Percentiles rank a stretch among this genome's conserved stretches.
phyloP scores from a whole-genome alignment of 2,797 vertebrate genomes.

The Caiman crocodilus region DNA sequence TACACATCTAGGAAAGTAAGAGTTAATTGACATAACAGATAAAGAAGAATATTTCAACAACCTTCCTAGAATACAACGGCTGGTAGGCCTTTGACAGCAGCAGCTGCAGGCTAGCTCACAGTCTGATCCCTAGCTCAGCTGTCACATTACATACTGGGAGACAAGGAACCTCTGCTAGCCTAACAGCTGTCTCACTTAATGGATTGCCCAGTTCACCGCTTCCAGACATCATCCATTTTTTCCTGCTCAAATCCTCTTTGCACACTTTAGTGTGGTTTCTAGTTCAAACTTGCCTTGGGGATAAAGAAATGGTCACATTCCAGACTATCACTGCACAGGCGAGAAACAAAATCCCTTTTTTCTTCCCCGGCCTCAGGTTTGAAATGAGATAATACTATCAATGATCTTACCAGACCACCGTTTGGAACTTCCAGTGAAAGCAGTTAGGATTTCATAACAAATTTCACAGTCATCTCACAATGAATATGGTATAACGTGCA shows the following conservation, averaged over 20 bases:
- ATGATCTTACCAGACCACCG: not conserved
- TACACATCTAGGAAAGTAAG: conserved; percentile 15
- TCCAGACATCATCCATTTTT: conserved; percentile 15
- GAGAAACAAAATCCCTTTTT: not conserved
- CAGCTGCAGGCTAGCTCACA: conserved; percentile 48
- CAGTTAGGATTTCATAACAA: conserved; percentile 4
- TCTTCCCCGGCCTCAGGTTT: not conserved
- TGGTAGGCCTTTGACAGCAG: conserved; percentile 29
- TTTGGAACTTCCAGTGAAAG: not conserved
- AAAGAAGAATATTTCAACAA: conserved; percentile 3
- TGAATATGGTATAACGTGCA: not conserved
- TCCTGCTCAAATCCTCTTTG: not conserved
- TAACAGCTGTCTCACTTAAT: conserved; percentile 60
- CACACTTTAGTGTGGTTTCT: not conserved
- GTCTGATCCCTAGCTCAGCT: conserved; percentile 67
- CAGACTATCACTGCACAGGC: not conserved
- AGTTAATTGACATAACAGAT: conserved; percentile 53
- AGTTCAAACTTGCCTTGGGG: conserved; percentile 13
- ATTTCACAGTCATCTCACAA: not conserved
- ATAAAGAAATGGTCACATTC: not conserved
- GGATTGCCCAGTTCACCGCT: conserved; percentile 43
- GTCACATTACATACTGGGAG: conserved; percentile 20
- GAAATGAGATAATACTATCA: not conserved
- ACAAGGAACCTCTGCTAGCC: conserved; percentile 43
- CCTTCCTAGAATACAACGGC: not conserved